These are phyloP conservation scores for Autographa gamma DNA, from an alignment of 2,888 invertebrate species.

Conservation along the genomic window DNA sequence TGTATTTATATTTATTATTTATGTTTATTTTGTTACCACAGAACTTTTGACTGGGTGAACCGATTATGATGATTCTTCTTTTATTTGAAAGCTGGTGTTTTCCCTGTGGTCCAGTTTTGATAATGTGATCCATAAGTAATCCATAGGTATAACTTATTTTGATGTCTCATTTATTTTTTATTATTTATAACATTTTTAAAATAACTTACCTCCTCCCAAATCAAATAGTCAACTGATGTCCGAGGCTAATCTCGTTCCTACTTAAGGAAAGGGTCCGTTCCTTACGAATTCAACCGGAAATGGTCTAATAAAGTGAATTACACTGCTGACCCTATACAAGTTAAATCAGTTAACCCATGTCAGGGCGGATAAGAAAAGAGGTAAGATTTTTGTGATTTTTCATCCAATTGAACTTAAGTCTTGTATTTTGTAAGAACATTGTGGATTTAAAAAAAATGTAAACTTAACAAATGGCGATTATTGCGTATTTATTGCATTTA, in stretches of 20 bases:
- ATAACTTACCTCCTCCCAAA: not conserved
- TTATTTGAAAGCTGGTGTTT: too few species aligned
- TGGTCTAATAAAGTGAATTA: conserved; percentile 12
- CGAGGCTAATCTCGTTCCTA: not conserved
- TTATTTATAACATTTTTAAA: too few species aligned
- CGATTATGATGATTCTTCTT: too few species aligned
- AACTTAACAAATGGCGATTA: too few species aligned
- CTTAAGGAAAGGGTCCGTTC: not conserved
- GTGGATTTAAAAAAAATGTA: not conserved
- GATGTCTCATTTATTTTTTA: too few species aligned
- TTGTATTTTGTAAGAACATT: not conserved
- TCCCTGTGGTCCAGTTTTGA: too few species aligned
- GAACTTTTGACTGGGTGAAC: too few species aligned
- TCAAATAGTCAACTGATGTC: not conserved
- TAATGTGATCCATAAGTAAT: too few species aligned
- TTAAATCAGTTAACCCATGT: conserved; percentile 8
- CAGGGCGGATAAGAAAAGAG: not conserved
- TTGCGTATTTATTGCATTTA: too few species aligned
- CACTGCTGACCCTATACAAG: conserved; percentile 3
- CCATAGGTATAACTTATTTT: too few species aligned
- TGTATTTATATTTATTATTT: too few species aligned
- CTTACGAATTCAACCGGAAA: conserved; percentile 7
- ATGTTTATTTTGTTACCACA: too few species aligned
- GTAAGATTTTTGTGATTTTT: not conserved
- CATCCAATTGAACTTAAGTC: not conserved